Percentiles rank a stretch among this genome's conserved stretches.
Evolutionary conservation across 2,888 invertebrate genomes (phyloP).

Genomic region (Lissocephala sabroskyi): DNA sequence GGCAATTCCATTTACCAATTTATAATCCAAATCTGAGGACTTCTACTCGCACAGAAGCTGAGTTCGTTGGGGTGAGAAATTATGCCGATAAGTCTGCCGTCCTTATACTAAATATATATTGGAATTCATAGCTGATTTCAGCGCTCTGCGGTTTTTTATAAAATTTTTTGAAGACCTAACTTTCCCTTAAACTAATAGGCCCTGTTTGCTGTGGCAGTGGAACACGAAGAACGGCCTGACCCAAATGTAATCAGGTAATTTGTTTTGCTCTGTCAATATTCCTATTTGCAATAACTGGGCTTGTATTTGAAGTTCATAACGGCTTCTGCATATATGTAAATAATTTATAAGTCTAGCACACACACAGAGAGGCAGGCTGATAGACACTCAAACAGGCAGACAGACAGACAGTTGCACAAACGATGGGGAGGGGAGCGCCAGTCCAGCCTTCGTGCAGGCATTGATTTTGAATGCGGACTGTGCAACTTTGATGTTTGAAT

Average conservation of each 20-base stretch:
- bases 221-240: slow-evolving; percentile 57
- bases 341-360: slow-evolving; percentile 36
- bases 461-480: slow-evolving; percentile 21
- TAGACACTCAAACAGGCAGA: slow-evolving; percentile 1
- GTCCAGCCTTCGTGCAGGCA: not conserved
- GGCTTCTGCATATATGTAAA: slow-evolving; percentile 21
- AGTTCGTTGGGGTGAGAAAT: too few relatives aligned
- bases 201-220: too few relatives aligned
- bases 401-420: slow-evolving; percentile 1
- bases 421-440: too few relatives aligned
- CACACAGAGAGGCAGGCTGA: slow-evolving; percentile 13
- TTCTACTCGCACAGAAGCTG: too few relatives aligned
- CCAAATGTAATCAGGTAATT: slow-evolving; percentile 60
- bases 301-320: slow-evolving; percentile 50
- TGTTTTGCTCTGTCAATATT: slow-evolving; percentile 52
- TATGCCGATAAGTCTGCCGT: too few relatives aligned
- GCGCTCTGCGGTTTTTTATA: too few relatives aligned
- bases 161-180: too few relatives aligned
- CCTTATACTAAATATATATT: too few relatives aligned
- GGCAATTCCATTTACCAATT: too few relatives aligned
- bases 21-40: too few relatives aligned
- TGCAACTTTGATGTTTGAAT: slow-evolving; percentile 16
- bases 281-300: slow-evolving; percentile 15
- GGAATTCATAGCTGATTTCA: too few relatives aligned
- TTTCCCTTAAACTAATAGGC: too few relatives aligned